These are phyloP conservation scores for Lophura nycthemera DNA, from an alignment of 2,113 vertebrate genomes.

Conservation along the genomic window DNA sequence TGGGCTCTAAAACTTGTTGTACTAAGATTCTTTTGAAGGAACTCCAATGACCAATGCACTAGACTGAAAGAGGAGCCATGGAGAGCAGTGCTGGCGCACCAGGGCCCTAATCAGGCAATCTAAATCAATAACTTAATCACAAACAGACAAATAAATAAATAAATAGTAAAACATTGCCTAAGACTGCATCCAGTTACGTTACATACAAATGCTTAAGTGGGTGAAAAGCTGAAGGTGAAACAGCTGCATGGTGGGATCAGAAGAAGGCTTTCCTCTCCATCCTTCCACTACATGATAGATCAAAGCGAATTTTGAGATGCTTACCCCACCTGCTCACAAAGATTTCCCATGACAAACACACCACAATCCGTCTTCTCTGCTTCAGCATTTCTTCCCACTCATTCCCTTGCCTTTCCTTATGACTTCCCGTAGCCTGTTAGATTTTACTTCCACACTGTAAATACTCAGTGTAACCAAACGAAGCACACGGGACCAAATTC, in stretches of 20 bases:
- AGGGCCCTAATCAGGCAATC: too few relatives aligned
- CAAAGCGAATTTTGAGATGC: background rate
- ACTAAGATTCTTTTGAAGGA: background rate
- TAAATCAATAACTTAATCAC: background rate
- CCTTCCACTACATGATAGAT: background rate
- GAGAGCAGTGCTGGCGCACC: background rate
- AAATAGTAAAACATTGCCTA: background rate
- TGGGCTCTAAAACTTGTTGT: background rate
- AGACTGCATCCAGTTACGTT: background rate
- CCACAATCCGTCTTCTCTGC: background rate
- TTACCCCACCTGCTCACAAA: background rate
- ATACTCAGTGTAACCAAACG: background rate
- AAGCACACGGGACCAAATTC: background rate
- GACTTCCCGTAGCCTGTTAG: background rate
- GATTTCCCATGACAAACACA: background rate
- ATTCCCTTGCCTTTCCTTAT: background rate
- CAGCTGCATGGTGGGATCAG: background rate
- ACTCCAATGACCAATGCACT: background rate
- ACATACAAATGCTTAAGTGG: background rate
- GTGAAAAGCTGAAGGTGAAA: background rate
- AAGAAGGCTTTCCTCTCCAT: background rate
- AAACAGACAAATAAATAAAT: background rate
- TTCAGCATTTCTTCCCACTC: background rate
- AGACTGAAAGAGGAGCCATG: background rate
- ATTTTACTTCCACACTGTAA: background rate